Evolutionary conservation across 2,797 vertebrate species (phyloP).

Genomic region (Oreochromis grahami): DNA sequence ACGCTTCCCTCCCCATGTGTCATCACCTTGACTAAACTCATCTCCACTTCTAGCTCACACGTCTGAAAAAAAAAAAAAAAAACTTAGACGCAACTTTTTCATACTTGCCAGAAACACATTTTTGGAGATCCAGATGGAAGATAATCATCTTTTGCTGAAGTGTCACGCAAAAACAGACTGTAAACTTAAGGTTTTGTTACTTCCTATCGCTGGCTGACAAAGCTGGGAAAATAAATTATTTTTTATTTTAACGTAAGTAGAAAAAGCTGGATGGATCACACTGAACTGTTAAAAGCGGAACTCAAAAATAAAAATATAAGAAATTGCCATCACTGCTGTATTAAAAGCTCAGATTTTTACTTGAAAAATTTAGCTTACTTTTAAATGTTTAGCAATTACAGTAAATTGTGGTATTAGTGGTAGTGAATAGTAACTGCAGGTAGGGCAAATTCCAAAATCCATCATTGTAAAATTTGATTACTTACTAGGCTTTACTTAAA

Average conservation of each 20-base stretch:
- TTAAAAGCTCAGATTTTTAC: background rate
- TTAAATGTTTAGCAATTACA: background rate
- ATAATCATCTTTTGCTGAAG: slow-evolving; percentile 1
- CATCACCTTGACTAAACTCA: slow-evolving; percentile 64
- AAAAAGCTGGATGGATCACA: background rate
- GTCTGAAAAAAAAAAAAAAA: slow-evolving; percentile 40
- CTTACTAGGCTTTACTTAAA: background rate
- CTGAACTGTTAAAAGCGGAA: background rate
- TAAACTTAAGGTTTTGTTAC: background rate
- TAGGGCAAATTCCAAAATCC: background rate
- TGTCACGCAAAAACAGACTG: slow-evolving; percentile 8
- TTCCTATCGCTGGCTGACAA: background rate
- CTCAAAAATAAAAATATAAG: background rate
- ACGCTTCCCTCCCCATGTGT: slow-evolving; percentile 34
- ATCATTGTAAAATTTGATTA: background rate
- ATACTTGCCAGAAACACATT: slow-evolving; percentile 21
- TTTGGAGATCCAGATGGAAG: slow-evolving; percentile 38
- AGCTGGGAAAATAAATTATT: background rate
- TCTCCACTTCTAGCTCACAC: slow-evolving; percentile 42
- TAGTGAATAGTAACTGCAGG: background rate
- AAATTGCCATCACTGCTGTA: background rate
- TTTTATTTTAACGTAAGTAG: background rate
- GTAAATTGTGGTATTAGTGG: background rate
- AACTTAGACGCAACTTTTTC: slow-evolving; percentile 12
- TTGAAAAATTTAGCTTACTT: background rate